Base-by-base conservation (phyloP, 2,888 invertebrate genomes). In the Cistogaster globosa region DNA sequence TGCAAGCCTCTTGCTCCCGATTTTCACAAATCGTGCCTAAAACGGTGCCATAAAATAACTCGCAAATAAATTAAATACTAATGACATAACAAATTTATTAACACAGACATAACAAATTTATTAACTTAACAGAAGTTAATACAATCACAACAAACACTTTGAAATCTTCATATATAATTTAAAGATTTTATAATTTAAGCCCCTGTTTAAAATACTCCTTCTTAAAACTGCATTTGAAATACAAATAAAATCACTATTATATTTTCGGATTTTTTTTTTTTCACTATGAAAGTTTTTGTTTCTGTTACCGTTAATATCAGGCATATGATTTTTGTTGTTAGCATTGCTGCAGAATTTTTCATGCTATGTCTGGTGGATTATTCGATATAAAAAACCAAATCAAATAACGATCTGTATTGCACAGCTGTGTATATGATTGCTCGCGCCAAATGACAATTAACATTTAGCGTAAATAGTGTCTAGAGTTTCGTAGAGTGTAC, bases 371-470 rank as follows among this genome's bases (percentile, higher is more conserved):
- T 48, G 67, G 58, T 76, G 22, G 57, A 53, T 32, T 58, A 2
- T 42, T 58, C 45, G 42, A 22, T 18, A 42, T 38, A 78, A 36
- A 62, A 74, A 62, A 55, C 45, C 26, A 26, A 48, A 57, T 12
- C 11, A 72, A 48, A 22, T 16, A 51, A 45, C 36, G 22, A 36
- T 1, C 57, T 63, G 51, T 79, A 58, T 65, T 63, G 84, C 84
- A 78, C 84, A 84, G 84, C 84, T 84, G 83, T 84, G 68, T 81
- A 53, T 83, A 74, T 77, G 81, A 84, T 84, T 84, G 84, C 84
- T 81, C 84, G 84, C 84, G 84, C 84, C 84, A 84, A 81, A 81
- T 84, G 84, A 84, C 84, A 84, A 84, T 84, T 77, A 81, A 81
- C 84, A 77, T 81, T 84, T 81, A 84, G 63, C 77, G 81, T 84